These are phyloP conservation scores for Lytechinus variegatus DNA, from an alignment of 35 echinoderm and acorn worm genomes.

Conservation along the genomic window DNA sequence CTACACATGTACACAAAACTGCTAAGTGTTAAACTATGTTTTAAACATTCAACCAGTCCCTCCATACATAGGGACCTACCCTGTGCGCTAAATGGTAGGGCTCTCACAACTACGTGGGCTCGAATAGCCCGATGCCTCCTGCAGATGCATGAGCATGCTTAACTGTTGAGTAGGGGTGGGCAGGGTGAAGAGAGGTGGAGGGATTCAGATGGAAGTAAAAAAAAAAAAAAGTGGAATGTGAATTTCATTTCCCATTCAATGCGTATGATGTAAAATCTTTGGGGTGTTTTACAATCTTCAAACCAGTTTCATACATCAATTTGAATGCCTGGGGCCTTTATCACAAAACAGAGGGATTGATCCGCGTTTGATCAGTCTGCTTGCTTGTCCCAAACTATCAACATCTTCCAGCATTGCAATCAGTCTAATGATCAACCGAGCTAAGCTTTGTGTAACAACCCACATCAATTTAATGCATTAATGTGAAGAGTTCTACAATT, in stretches of 20 bases:
- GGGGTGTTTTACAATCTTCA: neutral
- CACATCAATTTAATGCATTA: no score
- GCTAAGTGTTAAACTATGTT: neutral
- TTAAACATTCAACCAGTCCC: conserved; percentile 36
- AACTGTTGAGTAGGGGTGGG: conserved; percentile 71
- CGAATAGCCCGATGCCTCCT: conserved; percentile 97
- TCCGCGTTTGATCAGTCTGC: no score
- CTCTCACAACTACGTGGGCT: conserved; percentile 96
- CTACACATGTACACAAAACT: no score
- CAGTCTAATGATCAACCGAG: no score
- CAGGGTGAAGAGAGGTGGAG: conserved; percentile 26
- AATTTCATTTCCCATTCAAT: neutral
- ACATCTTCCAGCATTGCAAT: no score
- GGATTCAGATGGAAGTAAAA: neutral
- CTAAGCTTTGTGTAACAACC: no score
- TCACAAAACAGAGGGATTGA: no score
- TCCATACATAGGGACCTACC: conserved; percentile 38
- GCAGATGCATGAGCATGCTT: conserved; percentile 99
- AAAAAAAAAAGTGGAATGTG: neutral
- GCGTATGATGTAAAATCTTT: neutral
- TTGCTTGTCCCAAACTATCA: no score
- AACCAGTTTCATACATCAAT: no score
- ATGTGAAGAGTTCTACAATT: no score
- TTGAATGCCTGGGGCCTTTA: no score
- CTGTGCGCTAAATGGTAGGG: conserved; percentile 75